Conservation (phyloP, 2,888 invertebrate genomes). For the Cylloceria caligata region DNA sequence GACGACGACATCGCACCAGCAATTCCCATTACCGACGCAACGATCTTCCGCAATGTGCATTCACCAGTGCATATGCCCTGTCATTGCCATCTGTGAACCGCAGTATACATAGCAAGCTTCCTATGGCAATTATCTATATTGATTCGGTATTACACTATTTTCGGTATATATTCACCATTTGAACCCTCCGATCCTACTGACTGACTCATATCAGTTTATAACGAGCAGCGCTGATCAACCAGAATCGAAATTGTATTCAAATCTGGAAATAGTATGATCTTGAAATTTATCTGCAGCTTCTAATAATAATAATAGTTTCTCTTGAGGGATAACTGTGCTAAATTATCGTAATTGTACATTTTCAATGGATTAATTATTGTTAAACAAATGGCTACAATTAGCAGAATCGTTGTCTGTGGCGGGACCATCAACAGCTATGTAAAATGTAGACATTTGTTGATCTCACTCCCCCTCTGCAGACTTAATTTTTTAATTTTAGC, state of each 20-base stretch:
- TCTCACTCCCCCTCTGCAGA: too few species aligned
- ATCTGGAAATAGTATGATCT: neutral
- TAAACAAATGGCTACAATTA: too few species aligned
- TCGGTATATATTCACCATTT: neutral
- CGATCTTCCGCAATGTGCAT: constrained; percentile 24
- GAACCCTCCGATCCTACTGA: neutral
- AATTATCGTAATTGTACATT: too few species aligned
- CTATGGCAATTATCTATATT: neutral
- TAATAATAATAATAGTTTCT: too few species aligned
- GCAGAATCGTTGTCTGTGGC: too few species aligned
- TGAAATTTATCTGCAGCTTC: too few species aligned
- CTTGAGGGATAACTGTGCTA: too few species aligned
- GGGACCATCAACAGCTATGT: too few species aligned
- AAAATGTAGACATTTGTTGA: too few species aligned
- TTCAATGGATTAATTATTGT: too few species aligned
- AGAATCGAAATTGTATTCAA: neutral
- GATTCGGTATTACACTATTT: neutral
- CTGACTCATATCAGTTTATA: neutral
- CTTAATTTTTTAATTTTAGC: too few species aligned
- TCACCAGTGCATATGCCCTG: neutral
- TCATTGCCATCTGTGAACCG: neutral
- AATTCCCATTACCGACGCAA: constrained; percentile 14
- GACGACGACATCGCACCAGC: constrained; percentile 14
- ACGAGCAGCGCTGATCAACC: neutral
- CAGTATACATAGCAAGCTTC: neutral